Conservation (phyloP, 2,888 invertebrate genomes). For the Volucella bombylans region DNA sequence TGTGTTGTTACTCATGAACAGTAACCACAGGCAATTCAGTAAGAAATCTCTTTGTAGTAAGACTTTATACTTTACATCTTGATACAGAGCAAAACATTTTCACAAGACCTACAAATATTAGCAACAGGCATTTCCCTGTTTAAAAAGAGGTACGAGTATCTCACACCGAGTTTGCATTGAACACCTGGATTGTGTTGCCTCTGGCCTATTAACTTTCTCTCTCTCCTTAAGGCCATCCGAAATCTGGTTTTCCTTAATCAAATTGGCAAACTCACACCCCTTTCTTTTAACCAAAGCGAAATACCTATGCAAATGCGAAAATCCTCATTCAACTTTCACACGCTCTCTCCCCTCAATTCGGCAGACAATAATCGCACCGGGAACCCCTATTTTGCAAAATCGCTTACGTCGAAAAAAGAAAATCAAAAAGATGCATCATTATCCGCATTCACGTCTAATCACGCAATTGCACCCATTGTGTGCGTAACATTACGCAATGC, state of each 20-base stretch:
- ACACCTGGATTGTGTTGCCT: too few relatives aligned
- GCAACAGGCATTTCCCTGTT: too few relatives aligned
- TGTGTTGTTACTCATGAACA: too few relatives aligned
- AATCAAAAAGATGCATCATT: conserved; percentile 36
- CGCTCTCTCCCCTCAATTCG: conserved; percentile 40
- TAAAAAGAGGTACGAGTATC: too few relatives aligned
- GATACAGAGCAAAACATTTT: too few relatives aligned
- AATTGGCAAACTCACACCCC: conserved; percentile 12
- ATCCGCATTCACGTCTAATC: conserved; percentile 53
- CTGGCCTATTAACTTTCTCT: neutral
- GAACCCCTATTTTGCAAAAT: conserved; percentile 40
- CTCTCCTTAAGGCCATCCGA: neutral
- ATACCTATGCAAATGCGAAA: conserved; percentile 50
- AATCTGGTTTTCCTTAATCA: conserved; percentile 33
- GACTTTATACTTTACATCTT: too few relatives aligned
- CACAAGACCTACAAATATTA: too few relatives aligned
- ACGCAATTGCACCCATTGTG: conserved; percentile 46
- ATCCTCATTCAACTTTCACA: conserved; percentile 59
- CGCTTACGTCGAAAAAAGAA: conserved; percentile 8
- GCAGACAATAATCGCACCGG: conserved; percentile 27
- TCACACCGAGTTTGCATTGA: too few relatives aligned
- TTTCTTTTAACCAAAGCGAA: neutral
- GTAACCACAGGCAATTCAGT: too few relatives aligned
- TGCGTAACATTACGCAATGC: conserved; percentile 30
- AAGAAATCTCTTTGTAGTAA: too few relatives aligned